Evolutionary conservation across 2,888 invertebrate species (phyloP).

Genomic region (Dolomedes plantarius): DNA sequence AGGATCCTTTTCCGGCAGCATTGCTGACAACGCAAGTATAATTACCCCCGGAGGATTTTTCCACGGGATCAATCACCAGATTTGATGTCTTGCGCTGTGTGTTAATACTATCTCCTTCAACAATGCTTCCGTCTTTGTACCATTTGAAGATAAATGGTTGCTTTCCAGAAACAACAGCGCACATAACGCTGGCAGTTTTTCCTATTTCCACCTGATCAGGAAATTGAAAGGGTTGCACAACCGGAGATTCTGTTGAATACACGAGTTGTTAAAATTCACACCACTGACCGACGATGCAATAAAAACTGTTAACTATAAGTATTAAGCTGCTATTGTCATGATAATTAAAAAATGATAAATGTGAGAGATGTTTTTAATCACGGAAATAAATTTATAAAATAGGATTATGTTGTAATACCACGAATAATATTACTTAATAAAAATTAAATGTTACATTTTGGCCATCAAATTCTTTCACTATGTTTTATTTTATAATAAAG

Average conservation of each 20-base stretch:
- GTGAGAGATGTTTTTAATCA: too few species aligned
- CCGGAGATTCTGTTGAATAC: slow-evolving; percentile 29
- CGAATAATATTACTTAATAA: too few species aligned
- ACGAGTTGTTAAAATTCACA: neutral
- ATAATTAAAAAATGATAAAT: too few species aligned
- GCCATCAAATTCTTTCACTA: too few species aligned
- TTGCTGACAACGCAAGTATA: slow-evolving; percentile 60
- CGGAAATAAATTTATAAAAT: too few species aligned
- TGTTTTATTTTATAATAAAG: too few species aligned
- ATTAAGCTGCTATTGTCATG: neutral
- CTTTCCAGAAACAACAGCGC: slow-evolving; percentile 32
- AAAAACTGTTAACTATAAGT: neutral
- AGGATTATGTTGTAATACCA: too few species aligned
- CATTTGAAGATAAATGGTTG: slow-evolving; percentile 39
- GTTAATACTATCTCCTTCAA: slow-evolving; percentile 5
- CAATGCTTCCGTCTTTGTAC: slow-evolving; percentile 22
- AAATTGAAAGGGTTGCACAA: slow-evolving; percentile 37
- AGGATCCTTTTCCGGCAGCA: slow-evolving; percentile 12
- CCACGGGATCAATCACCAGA: slow-evolving; percentile 29
- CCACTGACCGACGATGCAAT: neutral
- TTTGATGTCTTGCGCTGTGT: slow-evolving; percentile 19
- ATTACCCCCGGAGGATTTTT: slow-evolving; percentile 42
- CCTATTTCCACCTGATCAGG: slow-evolving; percentile 36
- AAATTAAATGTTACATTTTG: too few species aligned
- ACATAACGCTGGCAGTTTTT: slow-evolving; percentile 17